Base-by-base conservation (phyloP, 1,140 invertebrate species). In the Piezodorus guildinii region DNA sequence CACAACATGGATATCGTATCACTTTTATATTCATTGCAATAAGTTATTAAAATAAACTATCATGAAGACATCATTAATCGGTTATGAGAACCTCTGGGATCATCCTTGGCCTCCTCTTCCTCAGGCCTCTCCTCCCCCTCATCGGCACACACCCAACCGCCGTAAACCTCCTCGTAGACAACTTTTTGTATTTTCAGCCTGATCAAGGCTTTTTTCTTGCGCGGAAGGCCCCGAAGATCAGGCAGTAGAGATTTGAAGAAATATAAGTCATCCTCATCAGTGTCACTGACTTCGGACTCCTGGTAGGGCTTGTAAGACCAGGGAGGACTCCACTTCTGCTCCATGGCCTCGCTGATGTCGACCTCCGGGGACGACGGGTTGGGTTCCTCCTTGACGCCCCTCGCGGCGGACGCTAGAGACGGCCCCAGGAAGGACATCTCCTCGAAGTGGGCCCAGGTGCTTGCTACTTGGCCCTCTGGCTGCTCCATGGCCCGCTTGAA, bases 221-320 rank as follows among this genome's bases (percentile, higher is more conserved):
- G 46, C 16, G 66, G 61, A 43, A 67, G 60, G 21, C 64, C 58
- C 16, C 34, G 46, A 16, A 65, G 44, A 46, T 66, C 66, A 6
- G 66, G 66, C 15, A 66, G 27, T 15, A 66, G 23, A 4, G 64
- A 67, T 17, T 60, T 62, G 46, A 67, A 66, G 45, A 67, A 67
- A 9, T 65, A 43, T 14, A 67, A 23, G 60, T 67, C 64, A 34
- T 67, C 66, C 27, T 66, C 62, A 14, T 60, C 62, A 30, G 45
- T 30, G 8, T 52, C 51, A 4, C 52, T 23, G 23, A 56, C 6
- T 23, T 39, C 30, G 6, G 25, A 34, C 2, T 60, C 58, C 12
- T 60, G 16, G 4, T n/a, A 17, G 49, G 49, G 49, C 12, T 39
- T 39, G 19, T 25, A 56, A 6, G 52, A 56, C 46, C 46, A 49